These are phyloP conservation scores for Temnothorax unifasciatus DNA, from an alignment of 2,888 invertebrate genomes.

Conservation along the genomic window DNA sequence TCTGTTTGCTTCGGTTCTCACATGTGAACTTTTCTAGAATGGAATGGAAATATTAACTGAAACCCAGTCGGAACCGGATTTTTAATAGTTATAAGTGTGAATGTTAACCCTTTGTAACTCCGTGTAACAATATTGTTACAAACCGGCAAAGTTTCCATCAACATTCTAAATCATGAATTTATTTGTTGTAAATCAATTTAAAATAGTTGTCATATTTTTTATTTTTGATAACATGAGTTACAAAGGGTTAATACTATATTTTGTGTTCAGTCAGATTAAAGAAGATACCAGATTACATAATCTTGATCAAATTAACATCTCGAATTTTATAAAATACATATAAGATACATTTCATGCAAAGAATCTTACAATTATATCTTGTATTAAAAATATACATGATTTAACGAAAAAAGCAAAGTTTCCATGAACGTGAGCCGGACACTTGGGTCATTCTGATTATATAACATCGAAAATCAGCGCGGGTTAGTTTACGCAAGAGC, in stretches of 20 bases:
- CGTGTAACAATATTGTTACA: too few species aligned
- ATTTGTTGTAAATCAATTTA: too few species aligned
- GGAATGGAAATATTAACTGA: not conserved
- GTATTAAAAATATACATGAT: not conserved
- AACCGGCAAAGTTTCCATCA: too few species aligned
- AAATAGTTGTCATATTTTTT: too few species aligned
- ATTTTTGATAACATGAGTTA: too few species aligned
- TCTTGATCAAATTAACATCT: not conserved
- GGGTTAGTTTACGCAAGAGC: constrained; percentile 56
- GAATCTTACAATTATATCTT: not conserved
- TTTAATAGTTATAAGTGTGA: constrained; percentile 1
- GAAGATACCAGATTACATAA: not conserved
- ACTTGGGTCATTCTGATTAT: constrained; percentile 15
- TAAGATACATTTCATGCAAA: not conserved
- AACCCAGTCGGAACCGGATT: not conserved
- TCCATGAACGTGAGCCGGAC: not conserved
- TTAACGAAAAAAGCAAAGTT: not conserved
- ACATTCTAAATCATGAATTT: too few species aligned
- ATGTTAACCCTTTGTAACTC: too few species aligned
- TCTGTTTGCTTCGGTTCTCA: not conserved
- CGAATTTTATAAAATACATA: not conserved
- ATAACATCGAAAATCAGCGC: constrained; percentile 71
- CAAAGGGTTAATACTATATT: not conserved
- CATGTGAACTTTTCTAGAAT: constrained; percentile 1
- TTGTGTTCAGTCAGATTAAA: not conserved